phyloP scores from a whole-genome alignment of 2,888 invertebrate species.

The Hetaerina titia region DNA sequence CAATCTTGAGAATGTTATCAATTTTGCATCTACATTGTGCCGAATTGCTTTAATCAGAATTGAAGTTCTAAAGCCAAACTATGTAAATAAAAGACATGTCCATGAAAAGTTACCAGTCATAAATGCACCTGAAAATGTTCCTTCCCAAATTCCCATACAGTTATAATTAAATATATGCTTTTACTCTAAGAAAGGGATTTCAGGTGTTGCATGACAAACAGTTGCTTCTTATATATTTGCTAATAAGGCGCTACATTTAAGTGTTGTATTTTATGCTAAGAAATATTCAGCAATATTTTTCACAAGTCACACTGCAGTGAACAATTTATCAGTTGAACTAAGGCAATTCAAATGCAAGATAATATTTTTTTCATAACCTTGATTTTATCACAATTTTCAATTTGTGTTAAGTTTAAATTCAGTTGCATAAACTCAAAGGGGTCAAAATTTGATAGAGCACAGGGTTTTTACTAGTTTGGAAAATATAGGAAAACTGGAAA shows the following conservation, averaged over 20 bases:
- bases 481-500: neutral
- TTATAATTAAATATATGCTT: too few species aligned
- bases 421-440: neutral
- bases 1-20: neutral
- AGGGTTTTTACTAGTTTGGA: neutral
- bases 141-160: too few species aligned
- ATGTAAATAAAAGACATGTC: too few species aligned
- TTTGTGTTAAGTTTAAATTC: neutral
- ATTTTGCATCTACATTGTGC: neutral
- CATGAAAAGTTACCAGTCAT: too few species aligned
- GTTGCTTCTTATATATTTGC: neutral
- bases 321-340: too few species aligned
- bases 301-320: neutral
- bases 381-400: neutral
- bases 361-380: too few species aligned
- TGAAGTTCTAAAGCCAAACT: too few species aligned
- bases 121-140: too few species aligned
- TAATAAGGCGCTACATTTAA: too few species aligned
- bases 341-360: too few species aligned
- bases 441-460: neutral
- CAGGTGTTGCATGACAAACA: neutral
- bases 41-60: neutral
- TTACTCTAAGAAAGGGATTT: neutral
- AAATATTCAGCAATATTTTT: neutral
- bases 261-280: too few species aligned